Conservation (phyloP, 2,888 invertebrate species). For the Tenthredo mesomela region DNA sequence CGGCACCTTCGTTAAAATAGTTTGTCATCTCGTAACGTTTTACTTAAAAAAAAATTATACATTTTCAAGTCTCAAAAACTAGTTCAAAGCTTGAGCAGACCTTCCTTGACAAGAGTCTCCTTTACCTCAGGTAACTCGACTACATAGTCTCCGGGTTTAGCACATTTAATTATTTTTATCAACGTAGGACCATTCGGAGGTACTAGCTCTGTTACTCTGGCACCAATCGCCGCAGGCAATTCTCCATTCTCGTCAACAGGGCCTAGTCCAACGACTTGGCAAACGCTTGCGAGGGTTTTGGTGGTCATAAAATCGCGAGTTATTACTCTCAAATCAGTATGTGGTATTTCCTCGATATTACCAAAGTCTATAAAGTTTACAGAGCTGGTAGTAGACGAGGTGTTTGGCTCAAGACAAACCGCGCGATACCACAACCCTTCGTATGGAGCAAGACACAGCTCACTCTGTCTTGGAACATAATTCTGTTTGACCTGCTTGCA, state of each 20-base stretch:
- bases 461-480: conserved; percentile 72
- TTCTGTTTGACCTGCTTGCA: conserved; percentile 61
- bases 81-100: conserved; percentile 53
- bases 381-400: conserved; percentile 56
- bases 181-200: conserved; percentile 33
- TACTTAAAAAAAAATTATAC: not conserved
- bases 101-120: conserved; percentile 58
- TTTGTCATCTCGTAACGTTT: not conserved
- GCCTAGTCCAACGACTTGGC: conserved; percentile 58
- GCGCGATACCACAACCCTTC: conserved; percentile 71
- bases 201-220: conserved; percentile 56
- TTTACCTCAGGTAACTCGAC: conserved; percentile 67
- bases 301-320: conserved; percentile 70
- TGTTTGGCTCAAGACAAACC: conserved; percentile 61
- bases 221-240: conserved; percentile 55
- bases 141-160: conserved; percentile 54
- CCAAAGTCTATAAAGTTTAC: conserved; percentile 74
- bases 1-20: not conserved
- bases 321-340: conserved; percentile 71
- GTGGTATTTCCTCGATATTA: conserved; percentile 66
- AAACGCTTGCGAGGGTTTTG: conserved; percentile 63
- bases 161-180: conserved; percentile 60
- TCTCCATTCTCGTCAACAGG: conserved; percentile 52
- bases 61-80: not conserved
- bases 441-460: conserved; percentile 72